Conservation (phyloP, 2,888 invertebrate species). For the Nomada ruficornis region DNA sequence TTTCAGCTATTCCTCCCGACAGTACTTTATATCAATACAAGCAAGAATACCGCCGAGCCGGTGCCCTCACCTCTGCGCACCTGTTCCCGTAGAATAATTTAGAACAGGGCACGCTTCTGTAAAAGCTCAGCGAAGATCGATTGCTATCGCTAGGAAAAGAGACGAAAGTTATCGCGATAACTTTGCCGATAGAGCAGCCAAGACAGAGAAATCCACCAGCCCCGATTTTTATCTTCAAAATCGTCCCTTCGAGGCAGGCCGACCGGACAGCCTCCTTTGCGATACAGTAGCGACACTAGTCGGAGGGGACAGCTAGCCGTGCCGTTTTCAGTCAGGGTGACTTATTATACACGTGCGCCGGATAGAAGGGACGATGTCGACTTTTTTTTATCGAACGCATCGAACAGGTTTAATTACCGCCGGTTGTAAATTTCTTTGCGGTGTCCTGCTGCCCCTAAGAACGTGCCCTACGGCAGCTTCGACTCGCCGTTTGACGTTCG, state of each 20-base stretch:
- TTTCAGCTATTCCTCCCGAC: too few species aligned
- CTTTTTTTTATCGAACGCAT: constrained; percentile 10
- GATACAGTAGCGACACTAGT: too few species aligned
- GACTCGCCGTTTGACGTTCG: too few species aligned
- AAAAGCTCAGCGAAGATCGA: constrained; percentile 37
- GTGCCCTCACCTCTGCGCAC: too few species aligned
- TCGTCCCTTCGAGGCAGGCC: constrained; percentile 16
- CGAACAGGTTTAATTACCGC: constrained; percentile 35
- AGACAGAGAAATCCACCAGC: constrained; percentile 10
- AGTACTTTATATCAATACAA: too few species aligned
- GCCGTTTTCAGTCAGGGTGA: not conserved
- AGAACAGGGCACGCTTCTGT: constrained; percentile 27
- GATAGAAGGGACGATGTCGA: constrained; percentile 13
- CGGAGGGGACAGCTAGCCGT: not conserved
- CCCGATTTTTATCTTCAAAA: constrained; percentile 25
- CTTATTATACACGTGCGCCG: constrained; percentile 14
- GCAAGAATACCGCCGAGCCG: too few species aligned
- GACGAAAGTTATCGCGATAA: constrained; percentile 57
- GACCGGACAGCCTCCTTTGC: too few species aligned
- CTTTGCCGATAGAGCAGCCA: constrained; percentile 16
- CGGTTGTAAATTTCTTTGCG: constrained; percentile 37
- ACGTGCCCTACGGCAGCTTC: not conserved
- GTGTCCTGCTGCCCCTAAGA: constrained; percentile 11
- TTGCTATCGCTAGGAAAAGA: not conserved
- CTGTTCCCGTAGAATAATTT: constrained; percentile 22